phyloP scores from a whole-genome alignment of 2,888 invertebrate genomes.

The Sarcophaga carnaria region DNA sequence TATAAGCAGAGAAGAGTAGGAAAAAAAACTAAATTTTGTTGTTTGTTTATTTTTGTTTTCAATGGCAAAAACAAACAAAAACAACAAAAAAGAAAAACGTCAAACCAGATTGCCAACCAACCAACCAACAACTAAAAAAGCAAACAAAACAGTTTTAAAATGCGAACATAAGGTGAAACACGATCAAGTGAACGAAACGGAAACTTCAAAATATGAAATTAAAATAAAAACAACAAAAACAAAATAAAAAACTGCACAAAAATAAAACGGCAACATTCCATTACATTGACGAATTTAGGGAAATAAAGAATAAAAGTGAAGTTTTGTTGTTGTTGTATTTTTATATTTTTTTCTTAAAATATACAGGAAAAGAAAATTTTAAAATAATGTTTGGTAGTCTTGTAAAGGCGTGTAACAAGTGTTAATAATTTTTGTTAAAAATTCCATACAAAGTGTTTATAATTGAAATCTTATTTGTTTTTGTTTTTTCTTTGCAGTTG shows the following conservation, averaged over 20 bases:
- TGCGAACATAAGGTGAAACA: constrained; percentile 57
- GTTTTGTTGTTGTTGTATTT: constrained; percentile 32
- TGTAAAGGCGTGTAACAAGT: neutral
- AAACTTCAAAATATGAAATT: constrained; percentile 37
- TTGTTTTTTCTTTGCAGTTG: neutral
- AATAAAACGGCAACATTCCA: constrained; percentile 60
- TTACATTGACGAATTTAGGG: constrained; percentile 59
- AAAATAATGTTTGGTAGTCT: neutral
- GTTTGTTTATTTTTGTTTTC: constrained; percentile 18
- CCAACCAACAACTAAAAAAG: constrained; percentile 42
- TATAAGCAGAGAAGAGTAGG: constrained; percentile 4
- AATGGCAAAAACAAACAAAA: constrained; percentile 48
- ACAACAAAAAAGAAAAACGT: neutral
- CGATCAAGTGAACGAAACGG: constrained; percentile 57
- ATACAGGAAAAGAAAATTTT: neutral
- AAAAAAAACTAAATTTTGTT: constrained; percentile 5
- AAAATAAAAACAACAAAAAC: constrained; percentile 33
- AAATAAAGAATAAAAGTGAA: constrained; percentile 36
- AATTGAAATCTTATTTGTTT: neutral
- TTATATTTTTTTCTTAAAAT: constrained; percentile 4
- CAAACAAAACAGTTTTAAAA: constrained; percentile 62
- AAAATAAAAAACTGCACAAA: constrained; percentile 45
- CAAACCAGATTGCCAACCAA: constrained; percentile 58
- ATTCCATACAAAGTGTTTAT: no score
- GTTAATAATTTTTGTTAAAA: neutral